Percentiles rank a stretch among this genome's conserved stretches.
These are phyloP conservation scores for Origma solitaria DNA, from an alignment of 2,113 vertebrate species.

Conservation along the genomic window DNA sequence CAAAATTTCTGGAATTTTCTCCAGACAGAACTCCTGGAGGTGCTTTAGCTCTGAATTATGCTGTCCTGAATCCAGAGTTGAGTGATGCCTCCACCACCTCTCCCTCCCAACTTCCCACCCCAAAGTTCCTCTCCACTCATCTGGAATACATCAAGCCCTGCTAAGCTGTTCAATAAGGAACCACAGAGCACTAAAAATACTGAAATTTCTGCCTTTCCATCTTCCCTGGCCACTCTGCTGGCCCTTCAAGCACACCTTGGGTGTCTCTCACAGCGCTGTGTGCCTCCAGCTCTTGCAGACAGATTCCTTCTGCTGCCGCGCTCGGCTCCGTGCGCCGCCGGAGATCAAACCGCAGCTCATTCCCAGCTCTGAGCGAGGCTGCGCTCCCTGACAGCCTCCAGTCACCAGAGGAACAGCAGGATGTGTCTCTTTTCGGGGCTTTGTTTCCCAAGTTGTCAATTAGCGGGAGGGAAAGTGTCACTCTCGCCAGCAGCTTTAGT, in stretches of 20 bases:
- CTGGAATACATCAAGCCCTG: neutral
- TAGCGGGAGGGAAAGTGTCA: slow-evolving; percentile 46
- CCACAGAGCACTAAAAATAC: neutral
- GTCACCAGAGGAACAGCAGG: slow-evolving; percentile 13
- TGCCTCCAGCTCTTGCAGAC: neutral
- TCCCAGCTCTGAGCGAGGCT: neutral
- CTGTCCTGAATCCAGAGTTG: too few relatives aligned
- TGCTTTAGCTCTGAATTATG: too few relatives aligned
- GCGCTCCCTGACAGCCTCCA: slow-evolving; percentile 27
- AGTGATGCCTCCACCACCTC: neutral
- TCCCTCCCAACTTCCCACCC: neutral
- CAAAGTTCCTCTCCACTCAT: neutral
- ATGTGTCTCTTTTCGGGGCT: slow-evolving; percentile 22
- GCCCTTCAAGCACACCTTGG: neutral
- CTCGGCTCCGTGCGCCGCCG: neutral
- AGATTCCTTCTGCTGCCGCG: neutral
- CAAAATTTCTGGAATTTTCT: neutral
- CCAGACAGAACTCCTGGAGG: too few relatives aligned
- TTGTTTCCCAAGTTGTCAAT: slow-evolving; percentile 63
- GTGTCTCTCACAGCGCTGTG: neutral
- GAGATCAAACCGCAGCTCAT: slow-evolving; percentile 6
- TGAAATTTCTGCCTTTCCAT: neutral
- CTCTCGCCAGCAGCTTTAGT: slow-evolving; percentile 29
- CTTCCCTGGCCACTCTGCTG: neutral
- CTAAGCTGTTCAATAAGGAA: neutral